A percentile compares a stretch with the other conserved stretches of the same genome.
phyloP scores from a whole-genome alignment of 2,888 invertebrate genomes.

The Crematogaster levior region DNA sequence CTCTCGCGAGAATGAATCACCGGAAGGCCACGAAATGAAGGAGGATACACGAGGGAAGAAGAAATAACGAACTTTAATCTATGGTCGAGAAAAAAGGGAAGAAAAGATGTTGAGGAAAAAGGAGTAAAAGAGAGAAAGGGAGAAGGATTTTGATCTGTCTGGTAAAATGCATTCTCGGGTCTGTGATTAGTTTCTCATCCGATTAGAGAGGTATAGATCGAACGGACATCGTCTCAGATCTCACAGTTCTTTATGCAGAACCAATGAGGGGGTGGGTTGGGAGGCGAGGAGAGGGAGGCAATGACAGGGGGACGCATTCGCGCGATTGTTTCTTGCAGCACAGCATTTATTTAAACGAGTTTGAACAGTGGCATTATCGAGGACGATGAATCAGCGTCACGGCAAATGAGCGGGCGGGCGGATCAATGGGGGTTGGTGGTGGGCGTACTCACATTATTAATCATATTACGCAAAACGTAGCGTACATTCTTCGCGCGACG shows the following conservation, averaged over 20 bases:
- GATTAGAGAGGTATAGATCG: conserved; percentile 16
- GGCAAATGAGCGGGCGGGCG: conserved; percentile 7
- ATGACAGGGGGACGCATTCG: not conserved
- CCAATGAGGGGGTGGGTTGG: no score
- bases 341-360: conserved; percentile 22
- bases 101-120: not conserved
- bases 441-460: conserved; percentile 32
- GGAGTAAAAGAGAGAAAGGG: not conserved
- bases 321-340: not conserved
- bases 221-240: not conserved
- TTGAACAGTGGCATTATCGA: conserved; percentile 36
- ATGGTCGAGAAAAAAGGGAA: not conserved
- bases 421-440: not conserved
- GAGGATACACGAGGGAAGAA: conserved; percentile 15
- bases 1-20: conserved; percentile 45
- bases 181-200: conserved; percentile 36
- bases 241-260: conserved; percentile 15
- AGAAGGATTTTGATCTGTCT: not conserved
- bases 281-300: no score
- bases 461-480: conserved; percentile 41
- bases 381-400: conserved; percentile 33
- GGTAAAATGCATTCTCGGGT: conserved; percentile 26
- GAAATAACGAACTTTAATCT: conserved; percentile 44
- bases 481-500: conserved; percentile 31
- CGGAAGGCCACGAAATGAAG: conserved; percentile 33